phyloP scores from a whole-genome alignment of 53 echinoderm and acorn worm species.

The Crossaster papposus region DNA sequence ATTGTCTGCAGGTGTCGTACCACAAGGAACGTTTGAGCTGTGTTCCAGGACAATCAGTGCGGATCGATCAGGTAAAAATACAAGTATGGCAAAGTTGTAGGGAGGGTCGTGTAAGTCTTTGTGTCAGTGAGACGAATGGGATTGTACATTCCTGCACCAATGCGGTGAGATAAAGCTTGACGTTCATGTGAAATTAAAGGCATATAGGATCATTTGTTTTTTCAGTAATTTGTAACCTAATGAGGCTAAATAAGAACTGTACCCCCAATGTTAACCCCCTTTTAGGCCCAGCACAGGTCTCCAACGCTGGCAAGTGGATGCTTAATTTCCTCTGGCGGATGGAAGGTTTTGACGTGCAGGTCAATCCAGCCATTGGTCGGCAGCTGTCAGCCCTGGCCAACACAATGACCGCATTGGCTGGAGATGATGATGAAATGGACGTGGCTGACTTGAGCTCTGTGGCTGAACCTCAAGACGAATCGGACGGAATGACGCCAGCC shows the following conservation, averaged over 20 bases:
- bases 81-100: not conserved
- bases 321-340: slow-evolving; percentile 91
- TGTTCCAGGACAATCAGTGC: slow-evolving; percentile 80
- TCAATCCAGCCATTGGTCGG: slow-evolving; percentile 90
- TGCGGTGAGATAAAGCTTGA: too few species aligned
- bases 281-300: slow-evolving; percentile 1
- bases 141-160: not conserved
- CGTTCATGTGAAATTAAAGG: too few species aligned
- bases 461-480: slow-evolving; percentile 76
- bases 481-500: not conserved
- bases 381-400: slow-evolving; percentile 87
- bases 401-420: slow-evolving; percentile 90
- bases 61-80: slow-evolving; percentile 49
- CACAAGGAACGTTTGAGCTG: slow-evolving; percentile 90
- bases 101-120: not conserved
- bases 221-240: too few species aligned
- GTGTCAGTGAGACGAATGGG: not conserved
- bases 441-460: slow-evolving; percentile 93
- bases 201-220: too few species aligned
- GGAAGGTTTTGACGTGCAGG: slow-evolving; percentile 92
- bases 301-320: slow-evolving; percentile 76
- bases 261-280: not conserved
- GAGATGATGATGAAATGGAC: slow-evolving; percentile 86
- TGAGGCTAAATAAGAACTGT: too few species aligned
- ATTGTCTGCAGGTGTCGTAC: slow-evolving; percentile 75